Conservation (phyloP, 2,113 vertebrate species). For the Leuciscus idus region DNA sequence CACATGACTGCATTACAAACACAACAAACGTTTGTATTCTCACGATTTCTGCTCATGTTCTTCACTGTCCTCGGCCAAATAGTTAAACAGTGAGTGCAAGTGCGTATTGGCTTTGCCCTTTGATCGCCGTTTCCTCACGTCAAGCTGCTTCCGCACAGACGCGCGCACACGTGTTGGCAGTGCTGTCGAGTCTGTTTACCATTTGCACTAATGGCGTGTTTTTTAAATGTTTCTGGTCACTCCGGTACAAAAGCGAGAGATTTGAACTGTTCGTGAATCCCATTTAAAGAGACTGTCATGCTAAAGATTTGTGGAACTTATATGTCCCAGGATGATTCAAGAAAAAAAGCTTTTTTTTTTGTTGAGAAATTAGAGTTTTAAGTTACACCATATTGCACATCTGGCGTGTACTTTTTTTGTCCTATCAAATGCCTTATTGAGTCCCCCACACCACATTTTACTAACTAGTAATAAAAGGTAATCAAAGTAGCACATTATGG, state of each 20-base stretch:
- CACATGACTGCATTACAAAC: conserved; percentile 5
- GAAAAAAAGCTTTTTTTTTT: no score
- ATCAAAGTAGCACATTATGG: background rate
- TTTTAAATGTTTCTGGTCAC: background rate
- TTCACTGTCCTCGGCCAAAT: no score
- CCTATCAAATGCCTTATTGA: background rate
- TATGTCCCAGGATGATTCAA: background rate
- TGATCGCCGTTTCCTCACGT: conserved; percentile 14
- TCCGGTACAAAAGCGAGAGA: background rate
- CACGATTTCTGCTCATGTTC: background rate
- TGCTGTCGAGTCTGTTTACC: conserved; percentile 28
- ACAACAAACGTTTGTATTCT: background rate
- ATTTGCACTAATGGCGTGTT: background rate
- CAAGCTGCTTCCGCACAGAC: conserved; percentile 17
- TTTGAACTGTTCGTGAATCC: background rate
- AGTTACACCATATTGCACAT: background rate
- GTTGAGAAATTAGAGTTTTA: background rate
- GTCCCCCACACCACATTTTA: no score
- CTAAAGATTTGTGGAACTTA: background rate
- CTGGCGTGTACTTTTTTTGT: background rate
- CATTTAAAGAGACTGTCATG: background rate
- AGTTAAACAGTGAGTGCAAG: background rate
- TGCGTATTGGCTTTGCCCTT: conserved; percentile 1
- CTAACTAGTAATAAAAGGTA: background rate
- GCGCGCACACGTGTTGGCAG: conserved; percentile 8